These are phyloP conservation scores for Alexandromys fortis DNA, from an alignment of 2,113 vertebrate species.

Conservation along the genomic window DNA sequence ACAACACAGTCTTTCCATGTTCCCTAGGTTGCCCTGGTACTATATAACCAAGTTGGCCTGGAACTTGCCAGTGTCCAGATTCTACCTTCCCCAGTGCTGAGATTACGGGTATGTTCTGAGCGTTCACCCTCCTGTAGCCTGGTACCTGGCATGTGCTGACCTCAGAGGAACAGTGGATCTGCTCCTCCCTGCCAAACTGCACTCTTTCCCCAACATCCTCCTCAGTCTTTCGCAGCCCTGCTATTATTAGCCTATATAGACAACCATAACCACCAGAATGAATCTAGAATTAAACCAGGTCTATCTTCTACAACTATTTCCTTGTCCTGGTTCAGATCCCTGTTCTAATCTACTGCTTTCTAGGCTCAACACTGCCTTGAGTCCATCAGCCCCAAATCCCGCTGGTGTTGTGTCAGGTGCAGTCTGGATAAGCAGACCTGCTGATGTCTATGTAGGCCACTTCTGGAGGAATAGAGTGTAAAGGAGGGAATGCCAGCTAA, in stretches of 20 bases:
- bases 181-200: not conserved
- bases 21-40: not conserved
- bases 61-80: not conserved
- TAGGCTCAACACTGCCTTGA: not conserved
- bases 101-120: not conserved
- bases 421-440: slow-evolving; percentile 7
- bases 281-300: not conserved
- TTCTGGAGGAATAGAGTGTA: not conserved
- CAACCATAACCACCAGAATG: not conserved
- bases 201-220: not conserved
- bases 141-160: not conserved
- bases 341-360: slow-evolving; percentile 37
- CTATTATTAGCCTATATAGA: not conserved
- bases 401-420: slow-evolving; percentile 45
- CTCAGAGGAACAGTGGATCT: not conserved
- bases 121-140: not conserved
- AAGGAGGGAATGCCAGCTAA: not conserved
- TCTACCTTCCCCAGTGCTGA: not conserved
- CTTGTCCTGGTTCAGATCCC: slow-evolving; percentile 24
- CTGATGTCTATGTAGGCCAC: slow-evolving; percentile 10
- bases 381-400: slow-evolving; percentile 42
- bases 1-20: not conserved
- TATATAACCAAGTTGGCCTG: not conserved
- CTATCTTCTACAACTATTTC: not conserved
- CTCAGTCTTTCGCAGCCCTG: not conserved